Base-by-base conservation (phyloP, 1,140 invertebrate species). In the Drosophila azteca region DNA sequence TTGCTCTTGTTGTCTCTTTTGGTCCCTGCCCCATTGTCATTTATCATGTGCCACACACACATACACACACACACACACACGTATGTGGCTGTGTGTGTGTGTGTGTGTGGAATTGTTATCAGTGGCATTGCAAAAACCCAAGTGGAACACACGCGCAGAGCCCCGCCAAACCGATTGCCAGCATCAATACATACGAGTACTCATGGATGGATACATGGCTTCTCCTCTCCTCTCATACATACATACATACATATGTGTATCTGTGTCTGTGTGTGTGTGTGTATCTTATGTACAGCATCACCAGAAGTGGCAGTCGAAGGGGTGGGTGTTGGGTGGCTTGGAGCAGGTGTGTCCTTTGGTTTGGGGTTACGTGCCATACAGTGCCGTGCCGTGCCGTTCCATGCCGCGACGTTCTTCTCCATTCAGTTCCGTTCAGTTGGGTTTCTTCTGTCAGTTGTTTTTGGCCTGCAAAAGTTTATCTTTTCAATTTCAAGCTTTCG, bases 381-480 rank as follows among this genome's bases (percentile, higher is more conserved):
- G 8, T 8, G 7, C 7, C 7, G 29, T 31, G 29, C 29, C 6
- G 7, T 0, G 29, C 8, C 29, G 8, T n/a, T n/a, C n/a, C n/a
- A n/a, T 31, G 29, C 29, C 8, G 29, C 29, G 8, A 31, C 29
- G 7, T 41, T 29, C 29, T 26, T 52, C 29, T 20, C 35, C 35
- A 39, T 48, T 53, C 22, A 39, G 26, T 59, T 39, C 35, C 35
- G 35, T 39, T 39, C 35, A 39, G 35, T 39, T 39, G 35, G 35
- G 35, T 39, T 39, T 39, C 35, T 39, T 65, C 54, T 63, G 43
- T 70, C 67, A 69, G 66, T 82, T 72, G 59, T 79, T 80, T 77
- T 77, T 76, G 82, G 75, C 58, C 79, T 67, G 67, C 74, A 88
- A 87, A 69, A 87, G 82, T 87, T 87, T 87, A 87, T 87, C 83